These are phyloP conservation scores for Grapholita molesta DNA, from an alignment of 1,140 invertebrate genomes.

Conservation along the genomic window DNA sequence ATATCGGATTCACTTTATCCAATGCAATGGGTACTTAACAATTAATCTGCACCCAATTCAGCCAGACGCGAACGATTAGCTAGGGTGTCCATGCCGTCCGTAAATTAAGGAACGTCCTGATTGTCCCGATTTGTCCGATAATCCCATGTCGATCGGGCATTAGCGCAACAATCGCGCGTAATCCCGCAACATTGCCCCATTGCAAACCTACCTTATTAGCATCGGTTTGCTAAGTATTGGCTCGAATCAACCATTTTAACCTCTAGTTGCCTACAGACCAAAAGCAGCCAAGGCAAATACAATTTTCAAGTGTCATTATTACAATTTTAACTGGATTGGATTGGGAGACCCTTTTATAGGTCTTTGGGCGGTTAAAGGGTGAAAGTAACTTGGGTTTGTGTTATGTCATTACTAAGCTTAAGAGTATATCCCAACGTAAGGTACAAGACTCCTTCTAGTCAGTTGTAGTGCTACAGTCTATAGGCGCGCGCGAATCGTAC, in stretches of 20 bases:
- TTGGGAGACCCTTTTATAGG: too few species aligned
- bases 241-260: neutral
- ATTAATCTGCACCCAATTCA: slow-evolving; percentile 15
- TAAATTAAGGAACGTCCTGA: slow-evolving; percentile 31
- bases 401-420: too few species aligned
- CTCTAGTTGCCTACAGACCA: neutral
- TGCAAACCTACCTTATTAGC: neutral
- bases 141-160: slow-evolving; percentile 46
- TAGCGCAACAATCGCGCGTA: slow-evolving; percentile 35
- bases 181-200: slow-evolving; percentile 33
- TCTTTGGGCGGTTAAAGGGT: too few species aligned
- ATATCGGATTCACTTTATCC: slow-evolving; percentile 4
- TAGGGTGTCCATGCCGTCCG: slow-evolving; percentile 17
- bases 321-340: too few species aligned
- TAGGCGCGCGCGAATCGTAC: too few species aligned
- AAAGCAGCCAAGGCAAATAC: too few species aligned
- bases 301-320: too few species aligned
- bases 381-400: too few species aligned
- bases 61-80: neutral
- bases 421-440: too few species aligned
- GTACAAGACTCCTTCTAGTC: too few species aligned
- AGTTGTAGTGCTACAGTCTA: too few species aligned
- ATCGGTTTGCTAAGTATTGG: neutral
- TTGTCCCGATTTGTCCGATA: slow-evolving; percentile 31
- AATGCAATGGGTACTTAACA: slow-evolving; percentile 1